Evolutionary conservation across 2,888 invertebrate genomes (phyloP), one percentile per base, ranked within the genome.

Genomic region (Athripsodes cinereus): DNA sequence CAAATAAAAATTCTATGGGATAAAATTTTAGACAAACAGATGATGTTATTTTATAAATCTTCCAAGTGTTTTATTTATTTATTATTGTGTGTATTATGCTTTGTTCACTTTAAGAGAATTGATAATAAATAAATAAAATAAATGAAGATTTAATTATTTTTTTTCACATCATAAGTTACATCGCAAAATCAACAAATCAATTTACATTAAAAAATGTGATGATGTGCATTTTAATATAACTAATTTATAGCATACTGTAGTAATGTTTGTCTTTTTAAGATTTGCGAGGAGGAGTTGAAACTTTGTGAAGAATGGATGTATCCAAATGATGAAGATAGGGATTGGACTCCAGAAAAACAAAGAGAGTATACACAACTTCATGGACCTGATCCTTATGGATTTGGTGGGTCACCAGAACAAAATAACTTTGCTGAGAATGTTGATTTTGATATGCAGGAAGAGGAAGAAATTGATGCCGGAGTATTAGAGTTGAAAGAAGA

Each of bases 241-340:
- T 46, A 20, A 52, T 35, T 52, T 35, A 22, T 5, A 18, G 1
- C 19, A 22, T 31, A 10, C 34, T 56, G 11, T 13, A 20, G n/a
- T n/a, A n/a, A 26, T 26, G 26, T 26, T 10, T n/a, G 35, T 18
- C 5, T 10, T 57, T 64, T 65, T 0, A 69, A 79, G 78, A 75
- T 79, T 20, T 79, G 79, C 62, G 75, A 74, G 71, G 69, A 73
- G 1, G 74, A 75, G 63, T 67, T 78, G 0, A 62, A 70, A 1
- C 76, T 74, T 65, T 79, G 79, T 51, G 76, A 78, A 53, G 72
- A 75, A 0, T 79, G 78, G 78, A 79, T 79, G 79, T 16, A 78
- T 61, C 75, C 78, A 0, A 67, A 58, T 1, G 74, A 70, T 0
- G 68, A 73, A 3, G 79, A 79, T 62, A 75, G 75, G 56, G 76